Percentiles rank a stretch among this genome's conserved stretches.
Conservation (phyloP, 2,797 vertebrate genomes). For the Oreortyx pictus region DNA sequence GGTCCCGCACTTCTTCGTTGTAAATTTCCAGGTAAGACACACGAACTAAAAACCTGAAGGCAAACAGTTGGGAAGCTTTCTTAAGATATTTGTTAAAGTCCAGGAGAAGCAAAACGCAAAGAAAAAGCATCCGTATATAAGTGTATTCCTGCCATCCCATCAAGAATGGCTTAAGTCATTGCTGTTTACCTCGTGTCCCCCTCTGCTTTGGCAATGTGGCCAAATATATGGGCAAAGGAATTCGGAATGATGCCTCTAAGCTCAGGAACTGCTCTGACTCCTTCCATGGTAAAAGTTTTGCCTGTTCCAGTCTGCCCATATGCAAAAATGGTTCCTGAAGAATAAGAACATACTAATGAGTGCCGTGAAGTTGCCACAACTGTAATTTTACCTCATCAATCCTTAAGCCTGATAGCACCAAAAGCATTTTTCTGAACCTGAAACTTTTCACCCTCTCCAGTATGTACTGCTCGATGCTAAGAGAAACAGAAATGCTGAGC, state of each 20-base stretch:
- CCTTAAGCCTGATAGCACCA: neutral
- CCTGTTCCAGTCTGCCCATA: constrained; percentile 99
- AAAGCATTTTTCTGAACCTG: neutral
- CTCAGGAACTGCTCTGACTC: constrained; percentile 94
- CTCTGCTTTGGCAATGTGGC: constrained; percentile 98
- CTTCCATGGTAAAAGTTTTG: constrained; percentile 99
- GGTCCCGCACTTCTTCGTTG: constrained; percentile 96
- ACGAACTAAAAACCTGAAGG: constrained; percentile 93
- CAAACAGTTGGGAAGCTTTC: neutral
- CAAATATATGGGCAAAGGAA: constrained; percentile 98
- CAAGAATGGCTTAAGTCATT: neutral
- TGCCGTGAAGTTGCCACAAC: neutral
- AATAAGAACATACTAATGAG: neutral
- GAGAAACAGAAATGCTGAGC: neutral
- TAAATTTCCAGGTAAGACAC: constrained; percentile 99
- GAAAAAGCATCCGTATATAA: neutral
- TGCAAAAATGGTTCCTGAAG: constrained; percentile 96
- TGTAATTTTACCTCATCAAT: neutral
- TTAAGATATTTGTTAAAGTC: neutral
- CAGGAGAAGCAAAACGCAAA: neutral
- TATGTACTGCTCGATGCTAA: neutral
- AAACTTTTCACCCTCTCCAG: neutral
- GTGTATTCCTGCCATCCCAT: neutral
- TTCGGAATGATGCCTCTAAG: constrained; percentile 99
- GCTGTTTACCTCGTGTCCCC: constrained; percentile 91